Evolutionary conservation across 1,140 invertebrate genomes (phyloP), one percentile per base, ranked within the genome.

Genomic region (Drosophila ambigua): DNA sequence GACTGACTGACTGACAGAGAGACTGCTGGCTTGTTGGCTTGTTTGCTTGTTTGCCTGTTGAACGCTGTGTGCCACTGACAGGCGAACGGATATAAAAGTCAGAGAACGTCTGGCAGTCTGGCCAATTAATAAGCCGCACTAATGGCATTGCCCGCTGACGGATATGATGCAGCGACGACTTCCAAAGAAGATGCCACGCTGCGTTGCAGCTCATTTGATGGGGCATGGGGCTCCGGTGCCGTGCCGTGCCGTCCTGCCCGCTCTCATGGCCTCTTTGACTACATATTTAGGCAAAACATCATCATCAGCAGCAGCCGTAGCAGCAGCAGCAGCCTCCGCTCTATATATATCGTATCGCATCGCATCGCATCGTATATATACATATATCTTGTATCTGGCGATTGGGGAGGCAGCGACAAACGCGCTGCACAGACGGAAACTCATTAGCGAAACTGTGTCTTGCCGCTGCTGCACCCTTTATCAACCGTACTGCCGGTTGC

Each of bases 371-470:
- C 23, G 46, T 28, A 20, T 53, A 41, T 24, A 7, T 11, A 24
- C 8, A 9, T 45, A 59, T 43, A 31, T 39, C 11, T 39, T 4
- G 11, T 39, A 39, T 39, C 11, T 39, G 35, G 11, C 13, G 66
- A n/a, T 6, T 20, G 31, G 59, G 31, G 59, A 15, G 7, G 46
- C 63, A 43, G n/a, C 53, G 35, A 20, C 62, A 75, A 23, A 57
- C 59, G 46, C 59, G 20, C 3, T 50, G 49, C 45, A 51, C 66
- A 75, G 82, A 87, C 82, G 82, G 82, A 87, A 87, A 87, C 82
- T 87, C 82, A 87, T 87, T 87, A 87, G 82, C 67, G 78, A 82
- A 80, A 82, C 80, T 79, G 79, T 79, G 75, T 83, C 79, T 83
- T 83, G 79, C 66, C 8, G 23, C 63, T 4, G 5, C 39, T 2